These are phyloP conservation scores for Zygaena filipendulae DNA, from an alignment of 2,888 invertebrate species.

Conservation along the genomic window DNA sequence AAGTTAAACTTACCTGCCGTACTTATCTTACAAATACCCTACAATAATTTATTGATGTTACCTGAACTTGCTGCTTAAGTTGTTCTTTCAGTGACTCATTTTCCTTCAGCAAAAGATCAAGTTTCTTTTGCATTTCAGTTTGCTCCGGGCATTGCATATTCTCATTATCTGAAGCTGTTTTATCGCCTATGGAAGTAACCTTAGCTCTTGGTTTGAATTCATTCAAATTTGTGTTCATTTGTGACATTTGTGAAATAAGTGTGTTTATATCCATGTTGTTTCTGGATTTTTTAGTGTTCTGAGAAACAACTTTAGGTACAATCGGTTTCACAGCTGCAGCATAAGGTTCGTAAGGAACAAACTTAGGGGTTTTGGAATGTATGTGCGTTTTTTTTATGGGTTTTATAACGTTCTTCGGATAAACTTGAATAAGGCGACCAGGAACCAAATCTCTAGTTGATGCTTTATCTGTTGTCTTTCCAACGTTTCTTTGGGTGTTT, in stretches of 20 bases:
- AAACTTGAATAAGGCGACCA: conserved; percentile 47
- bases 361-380: conserved; percentile 78
- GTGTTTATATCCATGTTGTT: conserved; percentile 75
- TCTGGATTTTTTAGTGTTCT: conserved; percentile 45
- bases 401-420: conserved; percentile 70
- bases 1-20: too few species aligned
- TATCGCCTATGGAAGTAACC: conserved; percentile 40
- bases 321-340: conserved; percentile 87
- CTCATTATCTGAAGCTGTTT: conserved; percentile 25
- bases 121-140: conserved; percentile 66
- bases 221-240: conserved; percentile 72
- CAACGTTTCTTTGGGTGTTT: conserved; percentile 20
- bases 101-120: conserved; percentile 72
- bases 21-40: too few species aligned
- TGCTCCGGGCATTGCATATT: conserved; percentile 43
- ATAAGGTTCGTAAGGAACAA: conserved; percentile 90
- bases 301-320: conserved; percentile 57
- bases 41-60: too few species aligned
- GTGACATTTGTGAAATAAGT: conserved; percentile 77
- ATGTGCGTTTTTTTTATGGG: conserved; percentile 64
- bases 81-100: conserved; percentile 81
- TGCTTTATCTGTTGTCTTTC: conserved; percentile 16
- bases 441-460: too few species aligned
- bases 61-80: conserved; percentile 87
- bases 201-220: conserved; percentile 66